Base-by-base conservation (phyloP, 1,140 invertebrate genomes). In the Sarcophaga bullata region DNA sequence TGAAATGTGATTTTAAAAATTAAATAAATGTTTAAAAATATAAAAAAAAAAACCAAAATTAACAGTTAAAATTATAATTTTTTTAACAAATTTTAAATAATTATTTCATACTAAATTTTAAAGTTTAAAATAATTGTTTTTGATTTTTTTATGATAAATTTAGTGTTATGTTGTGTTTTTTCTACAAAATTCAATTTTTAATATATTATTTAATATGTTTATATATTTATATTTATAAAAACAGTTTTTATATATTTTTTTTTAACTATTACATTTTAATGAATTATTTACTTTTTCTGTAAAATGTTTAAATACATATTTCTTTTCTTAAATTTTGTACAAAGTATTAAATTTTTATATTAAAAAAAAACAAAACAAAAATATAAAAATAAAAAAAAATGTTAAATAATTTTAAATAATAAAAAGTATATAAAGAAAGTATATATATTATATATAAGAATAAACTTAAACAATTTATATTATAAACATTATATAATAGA, bases 1-100 rank as follows among this genome's bases (percentile, higher is more conserved):
- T 88, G 87, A 88, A 88, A 88, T 88, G 87, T 88, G 87, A 88
- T 88, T 88, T 88, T 75, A 75, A 88, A 88, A 88, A 88, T 88
- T 88, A 87, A 88, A 88, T 50, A 58, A 48, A 62, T 52, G 68
- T 47, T 37, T 75, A 47, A 48, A 48, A 75, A 47, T 75, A 75
- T 75, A 75, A 13, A 73, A 7, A 7, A 25, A 47, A 10, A 73
- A 6, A 73, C 37, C 37, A 37, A 37, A 73, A 47, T 47, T 8
- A 13, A 75, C 48, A 47, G 37, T 75, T 75, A 48, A 47, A 48
- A 13, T 75, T 75, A 17, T 48, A 10, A 75, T n/a, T 75, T 47
- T 48, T 37, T 37, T 37, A 2, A 37, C 1, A 1, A 37, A 37
- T 37, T 37, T 37, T 37, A 37, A 37, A 37, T 37, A 37, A 37